Conservation (phyloP, 2,113 vertebrate genomes). For the Callocephalon fimbriatum region DNA sequence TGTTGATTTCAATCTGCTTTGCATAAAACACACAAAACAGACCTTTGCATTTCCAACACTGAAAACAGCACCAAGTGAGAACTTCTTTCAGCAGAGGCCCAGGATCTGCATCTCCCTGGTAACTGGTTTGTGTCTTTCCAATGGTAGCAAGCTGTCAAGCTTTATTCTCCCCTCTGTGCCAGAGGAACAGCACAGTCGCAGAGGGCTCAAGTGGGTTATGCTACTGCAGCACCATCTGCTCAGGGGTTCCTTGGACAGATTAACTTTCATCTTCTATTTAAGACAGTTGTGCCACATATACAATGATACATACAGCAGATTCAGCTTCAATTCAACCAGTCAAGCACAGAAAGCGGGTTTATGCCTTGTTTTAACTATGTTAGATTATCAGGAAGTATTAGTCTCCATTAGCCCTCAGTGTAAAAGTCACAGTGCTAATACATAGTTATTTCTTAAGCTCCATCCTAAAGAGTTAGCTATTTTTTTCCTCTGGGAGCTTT, state of each 20-base stretch:
- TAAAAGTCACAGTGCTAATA: neutral
- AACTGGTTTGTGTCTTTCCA: neutral
- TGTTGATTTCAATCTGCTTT: conserved; percentile 22
- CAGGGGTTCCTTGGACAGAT: neutral
- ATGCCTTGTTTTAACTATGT: neutral
- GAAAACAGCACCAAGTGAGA: neutral
- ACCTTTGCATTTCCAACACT: neutral
- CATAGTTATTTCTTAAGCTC: neutral
- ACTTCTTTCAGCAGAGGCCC: neutral
- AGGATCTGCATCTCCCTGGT: neutral
- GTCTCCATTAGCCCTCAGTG: no score
- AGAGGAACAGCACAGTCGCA: neutral
- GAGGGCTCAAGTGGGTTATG: neutral
- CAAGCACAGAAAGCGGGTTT: neutral
- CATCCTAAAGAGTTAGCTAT: neutral
- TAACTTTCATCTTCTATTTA: neutral
- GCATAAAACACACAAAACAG: conserved; percentile 26
- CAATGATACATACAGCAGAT: neutral
- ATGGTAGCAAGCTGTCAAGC: neutral
- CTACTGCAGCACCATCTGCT: neutral
- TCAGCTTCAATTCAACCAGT: neutral
- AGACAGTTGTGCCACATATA: neutral
- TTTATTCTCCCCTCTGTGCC: neutral
- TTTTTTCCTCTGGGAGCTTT: neutral
- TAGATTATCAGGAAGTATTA: no score